phyloP scores from a whole-genome alignment of 2,797 vertebrate genomes.

The Amblyraja radiata region DNA sequence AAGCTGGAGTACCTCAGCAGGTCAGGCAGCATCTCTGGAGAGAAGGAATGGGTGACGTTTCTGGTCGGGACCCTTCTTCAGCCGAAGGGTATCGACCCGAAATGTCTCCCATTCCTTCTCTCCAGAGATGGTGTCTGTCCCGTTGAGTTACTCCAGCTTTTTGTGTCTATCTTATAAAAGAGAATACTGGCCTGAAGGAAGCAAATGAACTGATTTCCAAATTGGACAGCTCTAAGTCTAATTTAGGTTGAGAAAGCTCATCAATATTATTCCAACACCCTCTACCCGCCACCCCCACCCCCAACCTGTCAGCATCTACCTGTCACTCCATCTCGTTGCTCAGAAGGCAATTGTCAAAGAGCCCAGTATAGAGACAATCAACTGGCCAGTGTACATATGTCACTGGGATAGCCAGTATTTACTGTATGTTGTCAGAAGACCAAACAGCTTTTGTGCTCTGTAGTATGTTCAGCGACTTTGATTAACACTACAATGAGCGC shows the following conservation, averaged over 20 bases:
- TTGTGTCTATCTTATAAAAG: too few species aligned
- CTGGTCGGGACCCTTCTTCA: too few species aligned
- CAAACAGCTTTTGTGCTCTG: not conserved
- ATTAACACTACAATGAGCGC: not conserved
- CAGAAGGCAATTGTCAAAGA: slow-evolving; percentile 7
- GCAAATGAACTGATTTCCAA: not conserved
- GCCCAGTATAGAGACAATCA: not conserved
- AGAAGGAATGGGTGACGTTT: too few species aligned
- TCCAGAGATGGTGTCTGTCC: too few species aligned
- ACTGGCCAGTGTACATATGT: not conserved
- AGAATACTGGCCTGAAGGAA: not conserved
- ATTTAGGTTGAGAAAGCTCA: not conserved
- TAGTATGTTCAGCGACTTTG: not conserved
- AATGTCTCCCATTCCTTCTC: too few species aligned
- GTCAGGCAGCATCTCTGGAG: too few species aligned
- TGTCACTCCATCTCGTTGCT: slow-evolving; percentile 18
- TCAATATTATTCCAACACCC: not conserved
- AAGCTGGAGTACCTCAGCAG: too few species aligned
- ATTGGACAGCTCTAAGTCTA: not conserved
- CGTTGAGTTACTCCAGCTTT: too few species aligned
- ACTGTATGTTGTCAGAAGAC: not conserved
- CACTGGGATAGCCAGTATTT: too few species aligned
- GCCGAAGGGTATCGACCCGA: too few species aligned
- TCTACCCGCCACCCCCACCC: too few species aligned
- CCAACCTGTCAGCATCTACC: not conserved